Evolutionary conservation across 2,113 vertebrate species (phyloP), one percentile per base, ranked within the genome.

Genomic region (Anhinga rufa): DNA sequence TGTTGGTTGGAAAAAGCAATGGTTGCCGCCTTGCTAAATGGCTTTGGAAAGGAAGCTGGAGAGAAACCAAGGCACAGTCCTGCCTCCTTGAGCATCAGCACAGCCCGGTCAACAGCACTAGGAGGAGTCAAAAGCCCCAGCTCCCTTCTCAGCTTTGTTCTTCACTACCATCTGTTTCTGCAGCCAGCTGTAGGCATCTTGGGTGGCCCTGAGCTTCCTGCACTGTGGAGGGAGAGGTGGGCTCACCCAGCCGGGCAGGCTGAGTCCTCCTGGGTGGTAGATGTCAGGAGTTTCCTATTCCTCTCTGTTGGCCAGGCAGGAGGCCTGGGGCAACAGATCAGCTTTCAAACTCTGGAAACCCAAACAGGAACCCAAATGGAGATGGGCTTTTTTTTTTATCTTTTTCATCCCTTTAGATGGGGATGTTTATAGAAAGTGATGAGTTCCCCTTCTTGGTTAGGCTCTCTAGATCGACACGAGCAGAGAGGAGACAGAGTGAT

Each of bases 121-220:
- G 68, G 21, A 77, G 68, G 31, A 65, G 52, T 6, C 36, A 42
- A 25, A 31, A 80, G 15, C 21, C 32, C 52, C 66, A 46, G 24
- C 8, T 91, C n/a, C 54, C 49, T 69, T 61, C 75, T 40, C 68
- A 81, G 76, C 85, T 96, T 90, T 94, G 82, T 61, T 90, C 82
- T 57, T 65, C 58, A 10, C 32, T 84, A 85, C 24, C 2, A 1
- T 25, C 72, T 82, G 61, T 17, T 64, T 58, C 66, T 92, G 92
- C 61, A 48, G 44, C 17, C 76, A 69, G 61, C 75, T 94, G 92
- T 34, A 57, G 34, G 77, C 85, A 69, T 61, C 88, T 21, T 94
- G 96, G 82, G 95, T 93, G 95, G 94, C 75, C 95, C 65, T 51
- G 65, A 65, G 26, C 72, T 82, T 80, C 19, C 69, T 29, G 52